phyloP scores from a whole-genome alignment of 2,113 vertebrate genomes.

The Psittacus erithacus region DNA sequence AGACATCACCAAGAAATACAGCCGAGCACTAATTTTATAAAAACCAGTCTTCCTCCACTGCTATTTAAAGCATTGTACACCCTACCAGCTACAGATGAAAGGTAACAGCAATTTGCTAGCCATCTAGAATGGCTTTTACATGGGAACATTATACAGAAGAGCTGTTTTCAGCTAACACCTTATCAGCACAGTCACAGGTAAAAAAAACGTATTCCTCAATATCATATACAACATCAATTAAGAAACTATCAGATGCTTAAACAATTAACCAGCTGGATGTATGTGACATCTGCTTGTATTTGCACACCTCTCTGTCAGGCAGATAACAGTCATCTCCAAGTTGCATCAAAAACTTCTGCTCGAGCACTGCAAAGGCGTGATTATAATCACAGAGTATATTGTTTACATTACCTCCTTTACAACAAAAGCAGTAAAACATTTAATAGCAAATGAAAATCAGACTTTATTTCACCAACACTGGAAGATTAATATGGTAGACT shows the following conservation, averaged over 20 bases:
- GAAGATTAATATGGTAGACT: not conserved
- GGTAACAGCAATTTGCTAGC: not conserved
- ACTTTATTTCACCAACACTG: not conserved
- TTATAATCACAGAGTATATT: not conserved
- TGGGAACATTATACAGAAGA: not conserved
- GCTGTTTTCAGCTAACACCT: not conserved
- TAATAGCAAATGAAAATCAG: not conserved
- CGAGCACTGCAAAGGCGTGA: not conserved
- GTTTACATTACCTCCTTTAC: not conserved
- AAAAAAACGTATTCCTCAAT: not conserved
- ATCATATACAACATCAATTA: not conserved
- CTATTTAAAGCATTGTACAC: not conserved
- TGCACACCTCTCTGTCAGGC: not conserved
- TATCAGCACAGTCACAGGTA: not conserved
- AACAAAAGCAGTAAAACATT: not conserved
- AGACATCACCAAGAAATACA: not conserved
- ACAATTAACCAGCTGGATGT: not conserved
- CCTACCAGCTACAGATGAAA: not conserved
- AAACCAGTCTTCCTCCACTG: not conserved
- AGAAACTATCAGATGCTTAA: not conserved
- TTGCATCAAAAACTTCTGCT: not conserved
- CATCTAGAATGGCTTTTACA: not conserved
- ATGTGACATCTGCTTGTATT: not conserved
- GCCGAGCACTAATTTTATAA: not conserved
- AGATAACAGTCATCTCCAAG: not conserved